Percentiles rank a stretch among this genome's conserved stretches.
Evolutionary conservation across 2,113 vertebrate genomes (phyloP).

Genomic region (Carlito syrichta): DNA sequence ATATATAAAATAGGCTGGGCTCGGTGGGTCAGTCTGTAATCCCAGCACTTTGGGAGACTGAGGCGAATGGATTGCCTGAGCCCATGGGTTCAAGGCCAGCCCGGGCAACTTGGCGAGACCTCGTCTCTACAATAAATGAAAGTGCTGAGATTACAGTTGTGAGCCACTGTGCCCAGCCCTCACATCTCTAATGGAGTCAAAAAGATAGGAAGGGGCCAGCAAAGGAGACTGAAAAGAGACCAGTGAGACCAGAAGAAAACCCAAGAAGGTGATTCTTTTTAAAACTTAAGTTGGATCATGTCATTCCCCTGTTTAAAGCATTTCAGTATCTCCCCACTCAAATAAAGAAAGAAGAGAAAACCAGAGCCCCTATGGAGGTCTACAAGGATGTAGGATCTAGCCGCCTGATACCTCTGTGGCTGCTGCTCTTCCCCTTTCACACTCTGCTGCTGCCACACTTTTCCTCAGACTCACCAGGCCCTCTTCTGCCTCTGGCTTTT

Average conservation of each 20-base stretch:
- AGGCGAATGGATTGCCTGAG: no score
- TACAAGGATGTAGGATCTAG: neutral
- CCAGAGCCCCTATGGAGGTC: neutral
- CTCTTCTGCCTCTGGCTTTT: neutral
- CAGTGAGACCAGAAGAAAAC: neutral
- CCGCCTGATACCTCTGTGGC: neutral
- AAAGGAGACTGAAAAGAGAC: no score
- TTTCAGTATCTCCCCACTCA: neutral
- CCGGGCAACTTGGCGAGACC: no score
- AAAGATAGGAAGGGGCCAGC: no score
- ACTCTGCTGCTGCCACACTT: neutral
- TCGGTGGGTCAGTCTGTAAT: no score
- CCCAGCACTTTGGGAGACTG: no score
- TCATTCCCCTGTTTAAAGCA: neutral
- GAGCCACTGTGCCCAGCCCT: no score
- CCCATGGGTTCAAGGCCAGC: no score
- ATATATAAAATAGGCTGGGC: no score
- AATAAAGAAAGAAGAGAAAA: neutral
- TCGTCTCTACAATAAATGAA: no score
- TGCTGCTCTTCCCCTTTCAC: neutral
- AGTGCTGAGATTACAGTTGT: no score
- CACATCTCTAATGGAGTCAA: no score
- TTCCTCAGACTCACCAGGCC: neutral
- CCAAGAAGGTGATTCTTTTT: neutral
- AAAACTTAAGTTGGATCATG: neutral